A percentile compares a stretch with the other conserved stretches of the same genome.
Evolutionary conservation across 2,888 invertebrate genomes (phyloP).

Genomic region (Plebejus anna): DNA sequence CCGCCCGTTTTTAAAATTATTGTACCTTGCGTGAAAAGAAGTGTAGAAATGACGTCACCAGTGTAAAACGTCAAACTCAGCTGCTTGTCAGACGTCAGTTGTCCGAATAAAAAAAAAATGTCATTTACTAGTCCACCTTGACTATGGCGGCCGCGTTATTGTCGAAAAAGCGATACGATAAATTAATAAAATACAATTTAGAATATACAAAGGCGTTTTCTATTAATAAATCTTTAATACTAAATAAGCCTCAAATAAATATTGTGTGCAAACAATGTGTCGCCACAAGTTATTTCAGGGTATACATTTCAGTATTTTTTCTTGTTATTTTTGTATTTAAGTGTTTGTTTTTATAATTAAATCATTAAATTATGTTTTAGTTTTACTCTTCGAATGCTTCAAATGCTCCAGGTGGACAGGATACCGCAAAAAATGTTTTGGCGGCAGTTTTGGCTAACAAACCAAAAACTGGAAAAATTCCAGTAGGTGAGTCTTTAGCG

Average conservation of each 20-base stretch:
- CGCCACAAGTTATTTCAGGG: conserved; percentile 60
- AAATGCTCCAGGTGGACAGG: conserved; percentile 48
- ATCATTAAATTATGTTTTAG: conserved; percentile 47
- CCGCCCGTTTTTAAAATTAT: too few relatives aligned
- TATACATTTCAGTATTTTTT: conserved; percentile 41
- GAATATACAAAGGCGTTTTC: conserved; percentile 54
- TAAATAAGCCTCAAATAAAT: conserved; percentile 59
- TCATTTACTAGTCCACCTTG: conserved; percentile 30
- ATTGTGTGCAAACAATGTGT: conserved; percentile 60
- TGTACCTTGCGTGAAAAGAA: background rate
- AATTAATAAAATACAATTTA: conserved; percentile 59
- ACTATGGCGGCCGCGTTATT: conserved; percentile 71
- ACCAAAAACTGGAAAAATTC: conserved; percentile 73
- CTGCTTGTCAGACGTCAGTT: background rate
- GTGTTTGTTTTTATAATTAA: conserved; percentile 30
- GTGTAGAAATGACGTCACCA: background rate
- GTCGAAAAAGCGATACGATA: conserved; percentile 62
- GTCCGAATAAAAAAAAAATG: background rate
- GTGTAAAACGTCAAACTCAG: background rate
- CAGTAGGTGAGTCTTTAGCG: conserved; percentile 62
- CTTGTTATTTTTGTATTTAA: conserved; percentile 27
- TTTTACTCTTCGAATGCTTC: conserved; percentile 56
- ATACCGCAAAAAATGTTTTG: conserved; percentile 73
- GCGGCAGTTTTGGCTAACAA: conserved; percentile 74
- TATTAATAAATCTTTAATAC: conserved; percentile 47